These are phyloP conservation scores for Microvelia longipes DNA, from an alignment of 1,140 invertebrate species.

Conservation along the genomic window DNA sequence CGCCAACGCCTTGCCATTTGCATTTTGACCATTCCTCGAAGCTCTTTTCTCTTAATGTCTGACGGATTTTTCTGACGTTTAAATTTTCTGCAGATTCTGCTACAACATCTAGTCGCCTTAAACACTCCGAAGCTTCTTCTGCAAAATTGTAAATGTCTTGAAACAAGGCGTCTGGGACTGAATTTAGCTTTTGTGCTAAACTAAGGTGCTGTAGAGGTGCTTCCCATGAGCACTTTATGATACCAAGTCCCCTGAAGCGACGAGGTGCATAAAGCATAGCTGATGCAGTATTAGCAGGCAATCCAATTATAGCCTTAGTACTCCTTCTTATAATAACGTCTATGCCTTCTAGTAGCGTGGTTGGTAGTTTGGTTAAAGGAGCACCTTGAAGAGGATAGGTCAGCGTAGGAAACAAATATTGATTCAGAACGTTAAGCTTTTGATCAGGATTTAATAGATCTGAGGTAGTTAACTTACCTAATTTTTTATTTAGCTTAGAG, in stretches of 20 bases:
- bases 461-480: not conserved
- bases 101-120: conserved; percentile 26
- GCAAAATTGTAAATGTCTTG: not conserved
- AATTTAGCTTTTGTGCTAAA: not conserved
- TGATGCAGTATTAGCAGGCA: not conserved
- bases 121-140: conserved; percentile 41
- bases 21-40: not conserved
- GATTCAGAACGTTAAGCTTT: not conserved
- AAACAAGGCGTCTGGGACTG: not conserved
- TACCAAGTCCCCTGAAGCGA: not conserved
- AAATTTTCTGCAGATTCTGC: not conserved
- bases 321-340: not conserved
- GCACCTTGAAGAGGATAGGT: not conserved
- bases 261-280: not conserved
- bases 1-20: not conserved
- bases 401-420: not conserved
- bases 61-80: not conserved
- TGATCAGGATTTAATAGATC: not conserved
- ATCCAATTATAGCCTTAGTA: not conserved
- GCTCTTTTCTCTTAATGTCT: not conserved
- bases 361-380: not conserved
- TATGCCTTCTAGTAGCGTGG: not conserved
- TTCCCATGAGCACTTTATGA: not conserved
- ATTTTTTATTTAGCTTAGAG: not conserved
- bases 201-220: not conserved